Evolutionary conservation across 2,797 vertebrate genomes (phyloP).

Genomic region (Hipposideros larvatus): DNA sequence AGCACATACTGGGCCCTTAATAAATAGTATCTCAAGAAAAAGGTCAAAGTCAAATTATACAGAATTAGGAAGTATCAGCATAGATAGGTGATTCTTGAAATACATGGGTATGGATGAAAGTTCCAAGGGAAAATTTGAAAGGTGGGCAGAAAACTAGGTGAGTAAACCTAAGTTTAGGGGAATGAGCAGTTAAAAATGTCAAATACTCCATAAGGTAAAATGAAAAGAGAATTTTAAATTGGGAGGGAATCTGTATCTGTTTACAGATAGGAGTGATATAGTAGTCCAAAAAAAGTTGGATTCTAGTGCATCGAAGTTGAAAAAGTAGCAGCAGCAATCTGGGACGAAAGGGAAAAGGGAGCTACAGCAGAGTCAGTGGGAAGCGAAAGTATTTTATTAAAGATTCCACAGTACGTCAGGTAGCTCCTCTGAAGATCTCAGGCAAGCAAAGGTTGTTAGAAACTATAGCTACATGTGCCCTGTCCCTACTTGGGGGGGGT

Average conservation of each 20-base stretch:
- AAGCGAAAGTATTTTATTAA: conserved; percentile 23
- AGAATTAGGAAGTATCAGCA: neutral
- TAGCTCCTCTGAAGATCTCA: neutral
- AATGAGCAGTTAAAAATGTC: neutral
- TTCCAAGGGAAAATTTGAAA: neutral
- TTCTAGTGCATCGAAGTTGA: neutral
- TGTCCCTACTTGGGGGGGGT: neutral
- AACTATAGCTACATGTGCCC: neutral
- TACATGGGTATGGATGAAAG: neutral
- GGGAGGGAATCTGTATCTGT: neutral
- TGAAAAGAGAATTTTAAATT: neutral
- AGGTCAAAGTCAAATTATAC: conserved; percentile 5
- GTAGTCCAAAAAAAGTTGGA: neutral
- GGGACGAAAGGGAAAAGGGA: neutral
- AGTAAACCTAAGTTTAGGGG: neutral
- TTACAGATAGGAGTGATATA: neutral
- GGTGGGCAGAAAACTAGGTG: conserved; percentile 10
- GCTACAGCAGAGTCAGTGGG: neutral
- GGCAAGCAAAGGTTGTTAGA: neutral
- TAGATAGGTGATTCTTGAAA: neutral
- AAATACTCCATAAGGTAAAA: conserved; percentile 12
- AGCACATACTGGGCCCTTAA: neutral
- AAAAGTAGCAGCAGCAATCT: conserved; percentile 19
- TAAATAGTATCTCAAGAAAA: neutral
- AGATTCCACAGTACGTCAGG: neutral